Conservation (phyloP, 37 sponge, comb jelly and placozoan species). For the Eunapius fragilis region DNA sequence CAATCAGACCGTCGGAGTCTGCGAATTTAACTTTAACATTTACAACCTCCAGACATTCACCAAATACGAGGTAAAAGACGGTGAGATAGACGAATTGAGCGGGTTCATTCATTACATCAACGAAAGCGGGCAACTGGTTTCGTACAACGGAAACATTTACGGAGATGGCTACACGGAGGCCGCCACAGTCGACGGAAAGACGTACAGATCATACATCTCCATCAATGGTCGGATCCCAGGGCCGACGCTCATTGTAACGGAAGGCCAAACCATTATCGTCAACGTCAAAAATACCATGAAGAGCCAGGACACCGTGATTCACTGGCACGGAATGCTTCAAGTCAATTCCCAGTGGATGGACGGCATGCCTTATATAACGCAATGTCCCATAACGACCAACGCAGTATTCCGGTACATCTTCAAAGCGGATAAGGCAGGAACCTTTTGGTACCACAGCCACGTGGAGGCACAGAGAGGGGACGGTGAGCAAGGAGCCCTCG, state of each 20-base stretch:
- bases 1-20: constrained; percentile 8
- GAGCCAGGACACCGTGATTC: constrained; percentile 43
- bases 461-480: constrained; percentile 55
- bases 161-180: constrained; percentile 36
- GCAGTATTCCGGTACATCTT: constrained; percentile 64
- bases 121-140: background rate
- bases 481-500: too few species aligned
- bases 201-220: constrained; percentile 41
- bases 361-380: constrained; percentile 69
- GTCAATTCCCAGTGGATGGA: constrained; percentile 78
- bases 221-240: constrained; percentile 75
- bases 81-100: background rate
- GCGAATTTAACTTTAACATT: constrained; percentile 32
- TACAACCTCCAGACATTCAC: constrained; percentile 32
- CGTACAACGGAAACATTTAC: constrained; percentile 4
- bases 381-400: constrained; percentile 79
- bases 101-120: constrained; percentile 17
- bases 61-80: constrained; percentile 6
- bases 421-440: constrained; percentile 57
- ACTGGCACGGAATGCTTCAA: constrained; percentile 89
- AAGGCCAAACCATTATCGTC: constrained; percentile 46
- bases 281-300: constrained; percentile 64
- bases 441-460: constrained; percentile 91
- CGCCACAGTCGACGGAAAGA: constrained; percentile 63
- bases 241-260: constrained; percentile 68